phyloP scores from a whole-genome alignment of 2,888 invertebrate species.

The Leucophenga maculata region DNA sequence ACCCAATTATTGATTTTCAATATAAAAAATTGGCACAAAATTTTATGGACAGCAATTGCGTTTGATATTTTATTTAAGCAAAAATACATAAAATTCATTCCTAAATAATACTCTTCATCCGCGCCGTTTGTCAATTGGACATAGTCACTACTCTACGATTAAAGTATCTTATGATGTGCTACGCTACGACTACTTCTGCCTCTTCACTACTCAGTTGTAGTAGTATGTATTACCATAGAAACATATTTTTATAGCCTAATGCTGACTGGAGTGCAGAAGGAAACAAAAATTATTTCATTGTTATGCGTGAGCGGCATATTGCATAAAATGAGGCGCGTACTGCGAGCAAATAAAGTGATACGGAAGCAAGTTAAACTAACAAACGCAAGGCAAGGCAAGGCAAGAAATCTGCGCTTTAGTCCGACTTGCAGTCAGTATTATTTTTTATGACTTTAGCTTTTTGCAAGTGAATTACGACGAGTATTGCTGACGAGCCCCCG shows the following conservation, averaged over 20 bases:
- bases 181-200: neutral
- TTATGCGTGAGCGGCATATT: slow-evolving; percentile 16
- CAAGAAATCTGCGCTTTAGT: slow-evolving; percentile 18
- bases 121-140: too few species aligned
- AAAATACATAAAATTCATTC: slow-evolving; percentile 34
- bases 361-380: slow-evolving; percentile 31
- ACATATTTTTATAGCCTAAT: slow-evolving; percentile 16
- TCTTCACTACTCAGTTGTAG: neutral
- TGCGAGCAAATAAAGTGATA: slow-evolving; percentile 14
- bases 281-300: neutral
- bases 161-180: neutral
- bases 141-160: neutral
- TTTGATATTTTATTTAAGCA: slow-evolving; percentile 1
- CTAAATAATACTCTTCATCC: slow-evolving; percentile 39
- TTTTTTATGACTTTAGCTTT: slow-evolving; percentile 38
- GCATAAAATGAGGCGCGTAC: slow-evolving; percentile 32
- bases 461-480: slow-evolving; percentile 26
- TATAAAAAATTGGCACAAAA: neutral
- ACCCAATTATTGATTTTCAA: neutral
- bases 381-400: neutral
- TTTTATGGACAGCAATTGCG: neutral
- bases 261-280: neutral
- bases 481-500: neutral
- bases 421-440: slow-evolving; percentile 38
- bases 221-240: neutral